Evolutionary conservation across 2,113 vertebrate species (phyloP), one percentile per base, ranked within the genome.

Genomic region (Climacteris rufus): DNA sequence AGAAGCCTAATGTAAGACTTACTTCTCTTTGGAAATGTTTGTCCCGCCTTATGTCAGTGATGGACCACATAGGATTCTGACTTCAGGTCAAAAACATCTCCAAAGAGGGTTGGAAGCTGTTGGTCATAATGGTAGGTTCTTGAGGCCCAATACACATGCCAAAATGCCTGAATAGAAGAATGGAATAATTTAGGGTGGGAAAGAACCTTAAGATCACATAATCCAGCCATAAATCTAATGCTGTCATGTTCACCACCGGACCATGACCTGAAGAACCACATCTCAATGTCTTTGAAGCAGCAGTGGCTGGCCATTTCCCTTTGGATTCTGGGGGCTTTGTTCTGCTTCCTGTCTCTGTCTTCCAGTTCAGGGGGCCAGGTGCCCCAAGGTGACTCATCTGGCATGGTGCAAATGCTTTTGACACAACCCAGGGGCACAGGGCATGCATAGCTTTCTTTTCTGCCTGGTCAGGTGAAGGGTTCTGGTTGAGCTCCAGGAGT

Each of bases 261-360:
- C 28, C 13, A 11, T 24, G 12, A n/a, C n/a, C 23, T 3, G 3
- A 47, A 65, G 45, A 8, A 10, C 11, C 1, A 5, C 4, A 1
- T 35, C 13, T 44, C 72, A 53, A 10, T 6, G 3, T 40, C 53
- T 68, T 74, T 69, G 57, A 39, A 74, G n/a, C 11, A 28, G 13
- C 1, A 0, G 13, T 28, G 27, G 7, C 54, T 69, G 47, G 69
- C 33, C n/a, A 39, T 45, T 61, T 61, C 7, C 7, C 54, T 39
- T 39, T 53, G 39, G 15, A 39, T 70, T 53, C 39, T 45, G 47
- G 15, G 47, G 6, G 24, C 28, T 79, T 57, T 5, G 4, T 47
- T 74, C 47, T 57, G 30, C 30, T 20, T 52, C 24, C 17, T 9
- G 1, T 31, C 53, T 10, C 50, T 52, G 25, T 59, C 14, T 70